phyloP scores from a whole-genome alignment of 2,888 invertebrate species.

The Leptopterna dolabrata region DNA sequence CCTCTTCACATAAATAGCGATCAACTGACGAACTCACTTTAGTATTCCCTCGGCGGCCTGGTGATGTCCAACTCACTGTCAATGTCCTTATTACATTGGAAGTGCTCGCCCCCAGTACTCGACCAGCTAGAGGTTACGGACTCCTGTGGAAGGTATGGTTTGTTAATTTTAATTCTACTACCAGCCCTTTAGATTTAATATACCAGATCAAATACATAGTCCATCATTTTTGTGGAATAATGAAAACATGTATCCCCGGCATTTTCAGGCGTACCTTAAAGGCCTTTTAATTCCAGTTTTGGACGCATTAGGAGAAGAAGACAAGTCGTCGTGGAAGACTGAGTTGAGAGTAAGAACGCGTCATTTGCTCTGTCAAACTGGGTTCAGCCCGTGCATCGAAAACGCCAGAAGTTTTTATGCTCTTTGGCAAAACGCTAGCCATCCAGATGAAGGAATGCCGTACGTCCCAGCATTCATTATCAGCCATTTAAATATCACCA shows the following conservation, averaged over 20 bases:
- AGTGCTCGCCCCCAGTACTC: too few species aligned
- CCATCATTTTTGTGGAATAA: neutral
- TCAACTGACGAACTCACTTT: too few species aligned
- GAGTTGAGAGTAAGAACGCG: conserved; percentile 77
- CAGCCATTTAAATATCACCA: too few species aligned
- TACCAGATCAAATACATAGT: too few species aligned
- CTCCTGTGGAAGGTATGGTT: too few species aligned
- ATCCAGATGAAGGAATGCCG: conserved; percentile 85
- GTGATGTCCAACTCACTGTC: too few species aligned
- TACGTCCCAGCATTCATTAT: conserved; percentile 68
- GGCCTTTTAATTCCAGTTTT: conserved; percentile 78
- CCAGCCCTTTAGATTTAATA: too few species aligned
- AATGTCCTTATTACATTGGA: too few species aligned
- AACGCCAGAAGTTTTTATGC: conserved; percentile 79
- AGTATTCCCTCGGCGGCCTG: too few species aligned
- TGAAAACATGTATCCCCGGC: neutral
- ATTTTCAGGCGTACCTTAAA: conserved; percentile 75
- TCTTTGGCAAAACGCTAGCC: conserved; percentile 79
- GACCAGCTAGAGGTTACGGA: too few species aligned
- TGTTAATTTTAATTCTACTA: too few species aligned
- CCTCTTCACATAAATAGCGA: too few species aligned
- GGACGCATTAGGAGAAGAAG: conserved; percentile 73
- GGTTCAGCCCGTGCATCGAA: conserved; percentile 81
- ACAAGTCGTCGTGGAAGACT: conserved; percentile 75
- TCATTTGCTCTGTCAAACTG: conserved; percentile 72